Evolutionary conservation across 2,113 vertebrate genomes (phyloP), one percentile per base, ranked within the genome.

Genomic region (Trichomycterus rosablanca): DNA sequence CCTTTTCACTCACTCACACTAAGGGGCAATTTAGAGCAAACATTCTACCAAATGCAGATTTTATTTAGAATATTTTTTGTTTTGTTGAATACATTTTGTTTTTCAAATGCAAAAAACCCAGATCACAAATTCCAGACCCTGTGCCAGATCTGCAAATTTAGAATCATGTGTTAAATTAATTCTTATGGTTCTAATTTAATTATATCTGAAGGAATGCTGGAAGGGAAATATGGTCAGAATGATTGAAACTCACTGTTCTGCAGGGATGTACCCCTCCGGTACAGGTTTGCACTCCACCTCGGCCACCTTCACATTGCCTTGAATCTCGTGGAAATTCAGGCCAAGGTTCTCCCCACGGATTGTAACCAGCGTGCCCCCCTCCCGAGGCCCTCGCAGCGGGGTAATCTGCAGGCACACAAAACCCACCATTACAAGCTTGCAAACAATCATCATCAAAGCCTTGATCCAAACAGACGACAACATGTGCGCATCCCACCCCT

Each of bases 291-390:
- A 99, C 19, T 97, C 92, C 75, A 99, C 96, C 0, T 92, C 92
- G 0, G 96, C 96, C 74, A 99, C 95, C 67, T 91, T 95, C 71
- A 99, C 95, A 0, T 93, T 84, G 10, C 80, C 88, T 0, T 91
- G 87, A 2, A 99, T 98, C 71, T 99, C 96, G 28, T 79, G 76
- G 80, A 98, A 99, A 24, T 94, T 92, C 81, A 99, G 81, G 1
- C 95, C 96, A 71, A 99, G 82, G 74, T 99, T 99, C 78, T 97
- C 95, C 3, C 96, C 96, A 1, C 90, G 91, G 74, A 99, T 99
- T 9, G 95, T 99, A 72, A 99, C 95, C 19, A 87, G 90, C 1
- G 95, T 98, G 3, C 96, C 96, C 1, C 96, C 96, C 78, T 99
- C 95, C 0, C 96, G 88, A 19, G 96, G 95, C 1, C 96, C 96